Evolutionary conservation across 2,888 invertebrate genomes (phyloP).

Genomic region (Mallateleia sp.): DNA sequence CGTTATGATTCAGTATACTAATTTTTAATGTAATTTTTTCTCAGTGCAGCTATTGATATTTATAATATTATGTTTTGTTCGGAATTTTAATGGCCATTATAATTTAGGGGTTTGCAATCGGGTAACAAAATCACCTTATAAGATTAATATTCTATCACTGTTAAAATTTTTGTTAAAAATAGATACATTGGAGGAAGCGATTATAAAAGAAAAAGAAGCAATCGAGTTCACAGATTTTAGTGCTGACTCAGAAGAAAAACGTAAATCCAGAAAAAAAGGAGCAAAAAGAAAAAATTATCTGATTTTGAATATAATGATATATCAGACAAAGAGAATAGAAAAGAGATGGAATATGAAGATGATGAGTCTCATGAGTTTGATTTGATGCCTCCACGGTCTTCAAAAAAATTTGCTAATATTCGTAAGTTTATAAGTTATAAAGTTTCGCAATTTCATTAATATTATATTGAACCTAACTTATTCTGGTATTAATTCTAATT

Average conservation of each 20-base stretch:
- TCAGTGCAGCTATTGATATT: too few species aligned
- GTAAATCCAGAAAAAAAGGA: not conserved
- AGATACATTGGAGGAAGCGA: not conserved
- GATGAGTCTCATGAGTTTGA: not conserved
- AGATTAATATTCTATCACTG: too few species aligned
- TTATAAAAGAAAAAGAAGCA: not conserved
- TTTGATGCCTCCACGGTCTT: not conserved
- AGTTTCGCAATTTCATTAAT: too few species aligned
- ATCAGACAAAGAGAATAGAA: not conserved
- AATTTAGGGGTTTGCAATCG: too few species aligned
- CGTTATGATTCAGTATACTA: too few species aligned
- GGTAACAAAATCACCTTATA: too few species aligned
- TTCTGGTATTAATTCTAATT: too few species aligned
- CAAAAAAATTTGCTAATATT: not conserved
- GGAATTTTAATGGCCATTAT: too few species aligned
- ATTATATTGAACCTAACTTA: too few species aligned
- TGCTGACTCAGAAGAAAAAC: not conserved
- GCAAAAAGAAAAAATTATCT: not conserved
- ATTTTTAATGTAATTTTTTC: too few species aligned
- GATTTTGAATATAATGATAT: constrained; percentile 1
- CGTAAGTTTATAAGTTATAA: not conserved
- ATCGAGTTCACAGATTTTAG: not conserved
- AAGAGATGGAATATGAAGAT: not conserved
- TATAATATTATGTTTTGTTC: too few species aligned
- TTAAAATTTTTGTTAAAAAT: not conserved